Evolutionary conservation across 2,888 invertebrate genomes (phyloP), one percentile per base, ranked within the genome.

Genomic region (Seira sanloemensis): DNA sequence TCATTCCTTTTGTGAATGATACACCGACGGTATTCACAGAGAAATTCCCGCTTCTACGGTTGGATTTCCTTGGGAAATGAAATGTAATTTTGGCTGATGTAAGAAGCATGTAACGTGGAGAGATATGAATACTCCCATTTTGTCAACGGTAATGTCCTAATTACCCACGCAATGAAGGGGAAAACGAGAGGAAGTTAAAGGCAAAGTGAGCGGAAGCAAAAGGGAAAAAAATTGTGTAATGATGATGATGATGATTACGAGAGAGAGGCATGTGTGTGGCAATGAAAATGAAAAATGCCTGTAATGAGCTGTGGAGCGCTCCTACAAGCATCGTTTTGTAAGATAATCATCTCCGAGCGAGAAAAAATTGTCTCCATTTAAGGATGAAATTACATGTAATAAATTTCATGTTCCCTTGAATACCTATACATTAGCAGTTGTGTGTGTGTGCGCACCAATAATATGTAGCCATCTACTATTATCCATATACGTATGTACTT

Each of bases 261-360:
- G 2, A 12, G 21, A 4, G 62, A 62, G 50, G 16, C 12, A 50
- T 7, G 50, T 50, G 62, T 21, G 21, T 37, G 21, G 50, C 62
- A 1, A 62, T 62, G 62, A 62, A 62, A 21, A 62, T 62, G 62
- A 62, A 62, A 62, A 62, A 62, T 62, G 62, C 12, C 21, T 62
- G 62, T 62, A 62, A 62, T 62, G 62, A 62, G 62, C 62, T 62
- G 62, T 21, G 62, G 62, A 62, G 62, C 62, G 21, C 21, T 62
- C 23, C 23, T 62, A 9, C 62, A 21, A 62, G 21, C 16, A 9
- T 62, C 21, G 2, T 62, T n/a, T 62, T 23, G 4, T 19, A 23
- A 62, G n/a, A 62, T 62, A 62, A 62, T 62, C 62, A 23, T 62
- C 21, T 21, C 58, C 9, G 4, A 21, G 62, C 2, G 50, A 50